Base-by-base conservation (phyloP, 2,113 vertebrate species). In the Chaetura pelagica region DNA sequence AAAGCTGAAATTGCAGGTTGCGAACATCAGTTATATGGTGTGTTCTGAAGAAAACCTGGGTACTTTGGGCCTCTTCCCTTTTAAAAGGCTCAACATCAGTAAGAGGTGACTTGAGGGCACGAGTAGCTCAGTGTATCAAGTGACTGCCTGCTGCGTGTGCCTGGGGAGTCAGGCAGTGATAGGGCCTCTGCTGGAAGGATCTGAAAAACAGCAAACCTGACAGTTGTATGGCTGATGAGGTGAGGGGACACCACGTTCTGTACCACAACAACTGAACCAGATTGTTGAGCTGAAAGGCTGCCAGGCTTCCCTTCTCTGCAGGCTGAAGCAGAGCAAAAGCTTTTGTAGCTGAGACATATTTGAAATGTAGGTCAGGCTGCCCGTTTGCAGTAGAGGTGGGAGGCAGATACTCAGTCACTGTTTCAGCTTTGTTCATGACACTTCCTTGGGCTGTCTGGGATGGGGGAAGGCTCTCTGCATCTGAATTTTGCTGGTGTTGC, bases 321-420 rank as follows among this genome's bases (percentile, higher is more conserved):
- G 74, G 77, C 87, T 94, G 79, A 76, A 74, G 92, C 81, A 55
- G 52, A 93, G 82, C 80, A 90, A 90, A 89, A 35, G 72, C 84
- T 81, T 77, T 30, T 90, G 63, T 42, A 77, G 92, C 78, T 29
- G 38, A 84, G 78, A 61, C 84, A n/a, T 18, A 51, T 86, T 92
- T 85, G 88, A 83, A 93, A 93, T 93, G 87, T 86, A 93, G 93
- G 97, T 90, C 97, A 94, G 69, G 93, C 93, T 94, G 93, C 59
- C 94, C 44, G 4, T 87, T 84, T 69, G 64, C 69, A 40, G 42
- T 20, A 51, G 80, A 90, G 67, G 76, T 90, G 91, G 87, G 84
- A 91, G 84, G 73, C 44, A 35, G 61, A 67, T 73, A n/a, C n/a
- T 57, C 52, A 69, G 74, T 61, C 80, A 71, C 6, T 0, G 66